These are phyloP conservation scores for Ditylenchus weischeri DNA, from an alignment of 2,888 invertebrate species.

Conservation along the genomic window DNA sequence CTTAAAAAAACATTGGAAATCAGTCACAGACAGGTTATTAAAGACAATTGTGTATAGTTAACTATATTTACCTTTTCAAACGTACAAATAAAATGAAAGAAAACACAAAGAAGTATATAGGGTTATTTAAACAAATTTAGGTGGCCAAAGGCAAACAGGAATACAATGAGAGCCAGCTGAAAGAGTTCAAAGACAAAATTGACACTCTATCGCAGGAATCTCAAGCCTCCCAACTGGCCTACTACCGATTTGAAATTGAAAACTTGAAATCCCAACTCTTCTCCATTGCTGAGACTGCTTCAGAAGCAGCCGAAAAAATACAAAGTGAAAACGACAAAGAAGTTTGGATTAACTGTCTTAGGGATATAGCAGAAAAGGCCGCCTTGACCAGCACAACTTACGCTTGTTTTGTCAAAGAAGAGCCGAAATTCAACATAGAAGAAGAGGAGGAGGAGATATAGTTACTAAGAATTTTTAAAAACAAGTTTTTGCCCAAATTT, in stretches of 20 bases:
- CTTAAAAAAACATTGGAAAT: too few species aligned
- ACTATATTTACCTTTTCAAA: too few species aligned
- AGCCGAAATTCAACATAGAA: not conserved
- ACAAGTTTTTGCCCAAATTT: too few species aligned
- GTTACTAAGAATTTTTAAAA: too few species aligned
- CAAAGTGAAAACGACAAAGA: not conserved
- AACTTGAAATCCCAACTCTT: not conserved
- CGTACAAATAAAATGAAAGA: too few species aligned
- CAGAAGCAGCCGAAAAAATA: too few species aligned
- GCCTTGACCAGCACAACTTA: not conserved
- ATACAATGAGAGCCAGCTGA: slow-evolving; percentile 2
- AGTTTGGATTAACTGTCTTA: slow-evolving; percentile 6
- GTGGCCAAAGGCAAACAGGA: not conserved
- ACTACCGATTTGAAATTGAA: not conserved
- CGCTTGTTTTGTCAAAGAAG: not conserved
- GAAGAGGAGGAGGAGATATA: too few species aligned
- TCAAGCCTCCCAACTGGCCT: not conserved
- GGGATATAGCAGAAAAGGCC: not conserved
- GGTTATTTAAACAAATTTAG: not conserved
- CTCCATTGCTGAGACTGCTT: too few species aligned
- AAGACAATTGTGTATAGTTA: too few species aligned
- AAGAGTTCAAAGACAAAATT: slow-evolving; percentile 3
- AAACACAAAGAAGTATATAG: too few species aligned
- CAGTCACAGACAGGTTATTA: too few species aligned
- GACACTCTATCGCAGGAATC: not conserved